Evolutionary conservation across 2,113 vertebrate species (phyloP), one percentile per base, ranked within the genome.

Genomic region (Capricornis sumatraensis): DNA sequence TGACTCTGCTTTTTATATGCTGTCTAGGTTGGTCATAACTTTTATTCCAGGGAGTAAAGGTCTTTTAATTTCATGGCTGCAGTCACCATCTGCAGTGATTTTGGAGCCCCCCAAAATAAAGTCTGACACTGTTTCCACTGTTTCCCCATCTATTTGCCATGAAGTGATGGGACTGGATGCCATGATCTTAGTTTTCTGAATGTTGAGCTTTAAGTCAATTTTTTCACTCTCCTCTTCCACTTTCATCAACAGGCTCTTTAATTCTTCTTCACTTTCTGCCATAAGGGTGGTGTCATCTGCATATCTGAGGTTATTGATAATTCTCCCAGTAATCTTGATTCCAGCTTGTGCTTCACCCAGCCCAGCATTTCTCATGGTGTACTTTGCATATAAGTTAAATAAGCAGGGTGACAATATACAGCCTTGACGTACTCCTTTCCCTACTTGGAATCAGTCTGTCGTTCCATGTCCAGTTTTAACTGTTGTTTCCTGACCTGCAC

Each of bases 41-140:
- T 71, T 36, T 11, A 21, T 6, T 36, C 9, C 67, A 23, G 5
- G n/a, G 10, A 71, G 19, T 71, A 36, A 71, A 11, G 0, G 0
- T 71, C 19, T 71, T 71, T 71, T 23, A 36, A 71, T 71, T 40
- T 71, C 67, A 71, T 71, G 67, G 67, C 5, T 40, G 19, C n/a
- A 40, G 19, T 71, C 5, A 71, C 9, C 19, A 71, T 40, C 2
- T 40, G 19, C n/a, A 71, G 16, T 71, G n/a, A 40, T 40, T 71
- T 71, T 40, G 67, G n/a, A 71, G 10, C n/a, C 19, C n/a, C 5
- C 4, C 11, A 36, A 21, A 71, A 40, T 71, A 71, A 71, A 40
- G n/a, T 71, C 67, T 23, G n/a, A 10, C 67, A 23, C n/a, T 71
- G 67, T 71, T 36, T 40, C 67, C n/a, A 71, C 64, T 36, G 17